Conservation (phyloP, 2,888 invertebrate species). For the Callyntrura guangdongensis region DNA sequence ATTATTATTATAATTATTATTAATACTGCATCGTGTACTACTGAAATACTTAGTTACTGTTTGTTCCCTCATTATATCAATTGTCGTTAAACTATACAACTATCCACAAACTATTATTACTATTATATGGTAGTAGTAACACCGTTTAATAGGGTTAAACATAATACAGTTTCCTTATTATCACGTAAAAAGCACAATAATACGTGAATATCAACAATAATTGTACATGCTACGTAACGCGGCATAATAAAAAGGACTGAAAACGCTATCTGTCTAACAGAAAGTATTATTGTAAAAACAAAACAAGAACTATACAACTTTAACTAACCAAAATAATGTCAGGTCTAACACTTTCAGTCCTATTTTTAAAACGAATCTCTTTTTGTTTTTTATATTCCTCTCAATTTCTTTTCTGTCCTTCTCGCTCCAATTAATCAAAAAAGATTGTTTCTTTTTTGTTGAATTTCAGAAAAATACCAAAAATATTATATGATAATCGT, state of each 20-base stretch:
- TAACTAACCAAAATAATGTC: slow-evolving; percentile 47
- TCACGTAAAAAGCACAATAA: background rate
- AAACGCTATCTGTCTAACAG: slow-evolving; percentile 77
- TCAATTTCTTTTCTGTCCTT: slow-evolving; percentile 2
- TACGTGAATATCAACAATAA: slow-evolving; percentile 52
- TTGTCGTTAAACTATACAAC: slow-evolving; percentile 16
- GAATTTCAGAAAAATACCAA: slow-evolving; percentile 73
- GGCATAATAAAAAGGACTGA: slow-evolving; percentile 75
- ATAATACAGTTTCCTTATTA: slow-evolving; percentile 37
- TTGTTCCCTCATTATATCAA: slow-evolving; percentile 60
- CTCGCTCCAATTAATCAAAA: slow-evolving; percentile 40
- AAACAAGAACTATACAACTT: slow-evolving; percentile 71
- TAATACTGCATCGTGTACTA: background rate
- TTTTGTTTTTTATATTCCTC: slow-evolving; percentile 43
- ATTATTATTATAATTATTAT: slow-evolving; percentile 47
- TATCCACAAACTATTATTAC: slow-evolving; percentile 42
- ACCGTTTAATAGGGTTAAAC: slow-evolving; percentile 39
- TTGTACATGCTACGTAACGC: slow-evolving; percentile 40
- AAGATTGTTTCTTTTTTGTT: slow-evolving; percentile 46
- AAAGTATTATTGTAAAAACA: slow-evolving; percentile 77
- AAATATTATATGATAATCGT: slow-evolving; percentile 59
- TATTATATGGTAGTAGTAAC: slow-evolving; percentile 18
- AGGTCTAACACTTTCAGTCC: slow-evolving; percentile 70
- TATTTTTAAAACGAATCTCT: slow-evolving; percentile 73
- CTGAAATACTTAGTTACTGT: slow-evolving; percentile 35